Base-by-base conservation (phyloP, 2,113 vertebrate species). In the Cyprinus carpio region DNA sequence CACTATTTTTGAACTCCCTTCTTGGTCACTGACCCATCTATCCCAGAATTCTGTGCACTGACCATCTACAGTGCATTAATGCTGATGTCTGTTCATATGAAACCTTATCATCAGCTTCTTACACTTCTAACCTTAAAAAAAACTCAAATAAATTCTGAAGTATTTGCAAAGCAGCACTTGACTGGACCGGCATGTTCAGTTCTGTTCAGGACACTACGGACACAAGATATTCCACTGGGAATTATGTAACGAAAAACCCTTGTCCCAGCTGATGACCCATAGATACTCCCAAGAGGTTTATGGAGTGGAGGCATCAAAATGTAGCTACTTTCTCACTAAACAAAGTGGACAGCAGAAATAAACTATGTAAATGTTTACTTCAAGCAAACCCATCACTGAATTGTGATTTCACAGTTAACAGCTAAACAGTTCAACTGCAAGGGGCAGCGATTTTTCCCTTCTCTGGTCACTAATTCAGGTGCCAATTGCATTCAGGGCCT, bases 351-450 rank as follows among this genome's bases (percentile, higher is more conserved):
- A 23, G 51, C 13, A n/a, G 1, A 12, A 64, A 58, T 40, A 16
- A 81, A 40, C 37, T 72, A 8, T 37, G 43, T 18, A 46, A 64
- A 49, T 51, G 40, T 62, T 75, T 64, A 34, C 29, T 60, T 64
- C 75, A 86, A 49, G 23, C 18, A 43, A 15, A 13, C 18, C 2
- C 12, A 31, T 25, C 40, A 65, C 2, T 74, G 16, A 81, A 18
- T 18, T 25, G 2, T 4, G 18, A 16, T 65, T 75, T 78, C 64
- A 71, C 46, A 27, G 12, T 67, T 71, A 40, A 60, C 56, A n/a
- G 56, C 64, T 31, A 27, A 76, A 94, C 92, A 94, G 91, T 92
- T 86, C 90, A 87, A 81, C 81, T 92, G 93, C 91, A 91, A 87
- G 83, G 37, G 87, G 51, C 82, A 80, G 92, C 91, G 88, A 78